phyloP scores from a whole-genome alignment of 2,888 invertebrate species.

The Sarcophaga rosellei region DNA sequence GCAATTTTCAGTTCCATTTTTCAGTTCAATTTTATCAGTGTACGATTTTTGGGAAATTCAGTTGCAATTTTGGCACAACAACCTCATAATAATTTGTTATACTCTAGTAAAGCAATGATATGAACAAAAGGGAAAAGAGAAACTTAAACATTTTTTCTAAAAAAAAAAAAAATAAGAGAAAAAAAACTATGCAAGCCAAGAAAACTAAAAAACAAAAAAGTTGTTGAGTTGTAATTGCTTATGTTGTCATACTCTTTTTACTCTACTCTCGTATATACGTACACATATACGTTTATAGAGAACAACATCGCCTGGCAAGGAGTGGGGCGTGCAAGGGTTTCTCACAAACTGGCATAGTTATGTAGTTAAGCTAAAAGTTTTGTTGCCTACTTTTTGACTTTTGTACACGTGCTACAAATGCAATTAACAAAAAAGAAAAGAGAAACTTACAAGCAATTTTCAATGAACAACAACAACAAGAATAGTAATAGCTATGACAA shows the following conservation, averaged over 20 bases:
- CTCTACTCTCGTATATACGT: not conserved
- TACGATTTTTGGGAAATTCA: not conserved
- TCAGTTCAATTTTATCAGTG: constrained; percentile 49
- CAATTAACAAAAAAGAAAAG: constrained; percentile 61
- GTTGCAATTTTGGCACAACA: constrained; percentile 29
- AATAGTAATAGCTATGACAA: constrained; percentile 10
- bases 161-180: constrained; percentile 29
- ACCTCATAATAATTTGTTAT: constrained; percentile 57
- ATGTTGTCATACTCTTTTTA: constrained; percentile 59
- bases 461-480: constrained; percentile 24
- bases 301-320: not conserved
- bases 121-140: not conserved
- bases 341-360: constrained; percentile 28
- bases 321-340: not conserved
- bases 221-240: constrained; percentile 67
- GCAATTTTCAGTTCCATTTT: constrained; percentile 12
- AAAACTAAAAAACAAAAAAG: constrained; percentile 35
- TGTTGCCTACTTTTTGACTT: constrained; percentile 68
- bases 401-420: constrained; percentile 68
- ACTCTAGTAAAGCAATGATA: not conserved
- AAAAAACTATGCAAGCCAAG: not conserved
- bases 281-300: not conserved
- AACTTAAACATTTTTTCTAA: constrained; percentile 55
- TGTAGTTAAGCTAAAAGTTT: constrained; percentile 62
- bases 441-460: constrained; percentile 63